Evolutionary conservation across 2,888 invertebrate genomes (phyloP).

Genomic region (Tenthredo amoena): DNA sequence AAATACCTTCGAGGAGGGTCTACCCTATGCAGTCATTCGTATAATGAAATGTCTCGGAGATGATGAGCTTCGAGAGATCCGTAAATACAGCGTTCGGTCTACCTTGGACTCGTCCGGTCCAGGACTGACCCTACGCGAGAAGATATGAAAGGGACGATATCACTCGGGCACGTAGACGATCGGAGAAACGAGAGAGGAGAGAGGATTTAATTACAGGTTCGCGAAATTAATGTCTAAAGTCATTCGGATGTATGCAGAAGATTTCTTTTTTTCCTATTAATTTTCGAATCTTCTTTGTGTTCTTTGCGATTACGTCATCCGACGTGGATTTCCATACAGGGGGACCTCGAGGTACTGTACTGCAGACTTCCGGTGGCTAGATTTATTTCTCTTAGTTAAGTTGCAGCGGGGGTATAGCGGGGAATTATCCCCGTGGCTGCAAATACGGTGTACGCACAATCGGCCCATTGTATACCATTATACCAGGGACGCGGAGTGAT

Average conservation of each 20-base stretch:
- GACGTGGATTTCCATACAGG: background rate
- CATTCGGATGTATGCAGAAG: background rate
- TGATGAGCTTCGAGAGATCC: slow-evolving; percentile 70
- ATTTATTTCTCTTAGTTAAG: slow-evolving; percentile 26
- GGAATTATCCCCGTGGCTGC: slow-evolving; percentile 27
- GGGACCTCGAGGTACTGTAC: background rate
- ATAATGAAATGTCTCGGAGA: slow-evolving; percentile 74
- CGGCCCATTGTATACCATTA: slow-evolving; percentile 73
- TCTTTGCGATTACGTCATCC: background rate
- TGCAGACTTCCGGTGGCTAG: slow-evolving; percentile 6
- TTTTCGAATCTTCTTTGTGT: background rate
- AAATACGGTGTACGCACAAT: slow-evolving; percentile 70
- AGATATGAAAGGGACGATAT: background rate
- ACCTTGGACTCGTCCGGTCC: slow-evolving; percentile 42
- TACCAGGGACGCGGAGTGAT: slow-evolving; percentile 68
- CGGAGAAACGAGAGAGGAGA: background rate
- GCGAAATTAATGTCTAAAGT: background rate
- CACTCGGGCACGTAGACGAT: too few species aligned
- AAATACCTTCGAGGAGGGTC: background rate
- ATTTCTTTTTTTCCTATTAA: background rate
- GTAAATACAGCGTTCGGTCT: slow-evolving; percentile 73
- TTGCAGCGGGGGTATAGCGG: background rate
- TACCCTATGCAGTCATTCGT: slow-evolving; percentile 61
- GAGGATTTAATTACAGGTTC: slow-evolving; percentile 7
- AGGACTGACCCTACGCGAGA: background rate